A percentile compares a stretch with the other conserved stretches of the same genome.
Evolutionary conservation across 2,113 vertebrate genomes (phyloP).

Genomic region (Larimichthys crocea): DNA sequence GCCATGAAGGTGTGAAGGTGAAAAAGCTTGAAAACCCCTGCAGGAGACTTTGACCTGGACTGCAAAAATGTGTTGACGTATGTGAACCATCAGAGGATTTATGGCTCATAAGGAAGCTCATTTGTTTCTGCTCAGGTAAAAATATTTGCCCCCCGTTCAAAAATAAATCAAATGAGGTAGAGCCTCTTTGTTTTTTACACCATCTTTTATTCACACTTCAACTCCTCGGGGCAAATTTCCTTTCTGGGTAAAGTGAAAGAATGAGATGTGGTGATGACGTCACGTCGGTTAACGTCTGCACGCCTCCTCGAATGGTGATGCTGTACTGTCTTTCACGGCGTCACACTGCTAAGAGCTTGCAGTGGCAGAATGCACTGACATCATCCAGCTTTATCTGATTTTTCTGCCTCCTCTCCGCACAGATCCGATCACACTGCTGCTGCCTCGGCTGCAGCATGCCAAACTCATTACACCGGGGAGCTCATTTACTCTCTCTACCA

Average conservation of each 20-base stretch:
- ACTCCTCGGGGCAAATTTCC: constrained; percentile 1
- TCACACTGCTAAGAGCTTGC: constrained; percentile 4
- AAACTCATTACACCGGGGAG: constrained; percentile 39
- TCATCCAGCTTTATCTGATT: constrained; percentile 27
- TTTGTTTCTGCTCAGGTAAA: background rate
- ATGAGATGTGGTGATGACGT: background rate
- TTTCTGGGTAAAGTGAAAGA: background rate
- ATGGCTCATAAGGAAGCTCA: background rate
- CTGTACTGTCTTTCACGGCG: constrained; percentile 5
- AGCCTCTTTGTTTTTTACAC: background rate
- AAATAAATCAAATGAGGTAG: background rate
- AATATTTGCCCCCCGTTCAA: background rate
- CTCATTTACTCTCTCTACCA: constrained; percentile 30
- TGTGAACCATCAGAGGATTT: background rate
- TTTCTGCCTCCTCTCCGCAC: constrained; percentile 5
- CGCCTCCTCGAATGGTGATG: background rate
- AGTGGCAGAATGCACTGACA: constrained; percentile 16
- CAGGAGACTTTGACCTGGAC: background rate
- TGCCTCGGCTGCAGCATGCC: constrained; percentile 35
- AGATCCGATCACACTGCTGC: constrained; percentile 31
- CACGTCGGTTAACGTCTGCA: constrained; percentile 15
- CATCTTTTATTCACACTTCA: constrained; percentile 10
- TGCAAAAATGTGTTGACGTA: background rate
- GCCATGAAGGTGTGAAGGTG: background rate
- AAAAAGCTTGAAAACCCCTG: background rate